Evolutionary conservation across 2,888 invertebrate genomes (phyloP).

Genomic region (Tridacna crocea): DNA sequence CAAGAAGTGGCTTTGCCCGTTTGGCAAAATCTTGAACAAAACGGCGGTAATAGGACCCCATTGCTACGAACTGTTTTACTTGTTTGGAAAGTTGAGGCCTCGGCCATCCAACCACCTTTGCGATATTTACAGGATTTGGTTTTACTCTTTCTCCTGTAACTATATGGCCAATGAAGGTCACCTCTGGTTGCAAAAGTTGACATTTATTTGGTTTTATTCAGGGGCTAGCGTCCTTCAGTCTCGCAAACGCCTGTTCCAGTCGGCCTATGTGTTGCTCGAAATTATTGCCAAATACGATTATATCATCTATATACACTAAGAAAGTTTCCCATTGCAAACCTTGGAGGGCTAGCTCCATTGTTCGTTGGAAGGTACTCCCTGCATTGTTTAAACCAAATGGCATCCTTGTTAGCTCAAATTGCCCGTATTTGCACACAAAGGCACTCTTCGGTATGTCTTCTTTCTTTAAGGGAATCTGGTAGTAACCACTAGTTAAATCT

Average conservation of each 20-base stretch:
- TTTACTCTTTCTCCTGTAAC: slow-evolving; percentile 10
- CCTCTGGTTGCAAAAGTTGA: slow-evolving; percentile 27
- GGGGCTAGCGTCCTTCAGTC: slow-evolving; percentile 36
- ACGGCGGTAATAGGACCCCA: slow-evolving; percentile 24
- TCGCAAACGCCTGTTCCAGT: slow-evolving; percentile 42
- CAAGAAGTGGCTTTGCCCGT: slow-evolving; percentile 45
- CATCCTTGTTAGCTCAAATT: slow-evolving; percentile 44
- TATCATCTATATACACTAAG: slow-evolving; percentile 45
- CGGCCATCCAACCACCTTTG: slow-evolving; percentile 8
- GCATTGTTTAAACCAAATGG: slow-evolving; percentile 42
- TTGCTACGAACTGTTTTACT: slow-evolving; percentile 20
- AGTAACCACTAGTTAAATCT: slow-evolving; percentile 48
- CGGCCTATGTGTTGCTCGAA: slow-evolving; percentile 46
- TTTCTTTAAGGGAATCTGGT: slow-evolving; percentile 32
- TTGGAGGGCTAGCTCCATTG: slow-evolving; percentile 38
- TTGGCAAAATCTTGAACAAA: slow-evolving; percentile 48
- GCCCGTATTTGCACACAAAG: slow-evolving; percentile 33
- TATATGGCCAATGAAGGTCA: slow-evolving; percentile 25
- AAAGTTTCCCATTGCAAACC: slow-evolving; percentile 48
- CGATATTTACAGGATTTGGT: neutral
- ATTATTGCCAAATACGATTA: slow-evolving; percentile 31
- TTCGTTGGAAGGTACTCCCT: too few relatives aligned
- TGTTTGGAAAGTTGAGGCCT: slow-evolving; percentile 15
- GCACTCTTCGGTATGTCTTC: slow-evolving; percentile 33
- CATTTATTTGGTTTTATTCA: slow-evolving; percentile 52